Conservation (phyloP, 2,113 vertebrate species). For the Ailuropoda melanoleuca region DNA sequence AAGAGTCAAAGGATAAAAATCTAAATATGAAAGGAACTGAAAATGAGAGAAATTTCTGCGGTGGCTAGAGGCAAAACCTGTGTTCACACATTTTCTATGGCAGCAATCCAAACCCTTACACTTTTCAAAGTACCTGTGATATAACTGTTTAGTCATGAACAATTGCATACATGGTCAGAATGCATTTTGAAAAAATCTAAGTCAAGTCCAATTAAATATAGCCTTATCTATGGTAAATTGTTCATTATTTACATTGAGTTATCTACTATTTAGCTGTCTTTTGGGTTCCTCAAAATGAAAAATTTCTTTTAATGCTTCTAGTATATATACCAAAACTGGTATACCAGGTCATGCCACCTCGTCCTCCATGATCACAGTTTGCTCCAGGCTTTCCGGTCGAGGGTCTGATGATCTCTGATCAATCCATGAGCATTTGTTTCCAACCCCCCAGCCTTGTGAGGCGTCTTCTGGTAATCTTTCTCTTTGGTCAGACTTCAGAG, state of each 20-base stretch:
- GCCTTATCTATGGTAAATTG: neutral
- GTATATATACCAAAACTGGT: neutral
- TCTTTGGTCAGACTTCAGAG: neutral
- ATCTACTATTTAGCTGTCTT: neutral
- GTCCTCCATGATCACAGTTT: too few species aligned
- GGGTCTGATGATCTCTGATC: neutral
- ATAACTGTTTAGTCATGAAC: neutral
- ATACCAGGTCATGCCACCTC: neutral
- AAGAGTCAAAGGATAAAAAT: neutral
- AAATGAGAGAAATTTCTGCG: neutral
- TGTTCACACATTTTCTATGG: neutral
- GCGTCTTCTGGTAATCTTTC: neutral
- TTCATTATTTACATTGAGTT: neutral
- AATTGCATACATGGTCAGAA: neutral
- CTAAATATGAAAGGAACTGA: neutral
- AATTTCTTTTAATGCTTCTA: neutral
- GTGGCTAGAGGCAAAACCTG: neutral
- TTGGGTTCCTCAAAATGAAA: neutral
- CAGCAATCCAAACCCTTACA: neutral
- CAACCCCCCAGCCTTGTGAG: neutral
- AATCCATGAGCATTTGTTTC: neutral
- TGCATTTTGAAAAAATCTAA: neutral
- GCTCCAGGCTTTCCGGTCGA: neutral
- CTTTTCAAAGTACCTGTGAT: neutral
- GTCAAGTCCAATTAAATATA: neutral